phyloP scores from a whole-genome alignment of 2,888 invertebrate species.

The Torymus tubicola region DNA sequence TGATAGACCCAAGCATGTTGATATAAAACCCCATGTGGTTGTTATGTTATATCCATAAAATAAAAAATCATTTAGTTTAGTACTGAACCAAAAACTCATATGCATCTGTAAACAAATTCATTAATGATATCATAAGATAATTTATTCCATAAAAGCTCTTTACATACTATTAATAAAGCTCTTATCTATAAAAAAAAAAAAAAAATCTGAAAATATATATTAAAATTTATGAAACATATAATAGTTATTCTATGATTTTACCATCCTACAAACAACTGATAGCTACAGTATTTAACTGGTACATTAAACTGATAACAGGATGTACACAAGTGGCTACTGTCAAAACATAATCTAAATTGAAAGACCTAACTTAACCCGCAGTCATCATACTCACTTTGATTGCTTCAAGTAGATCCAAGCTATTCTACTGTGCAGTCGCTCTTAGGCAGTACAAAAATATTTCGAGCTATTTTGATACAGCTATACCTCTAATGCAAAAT shows the following conservation, averaged over 20 bases:
- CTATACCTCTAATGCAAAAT: too few relatives aligned
- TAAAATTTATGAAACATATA: too few relatives aligned
- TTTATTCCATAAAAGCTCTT: too few relatives aligned
- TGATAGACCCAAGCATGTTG: constrained; percentile 80
- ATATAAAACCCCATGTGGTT: constrained; percentile 77
- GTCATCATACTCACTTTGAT: constrained; percentile 24
- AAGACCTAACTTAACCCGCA: background rate
- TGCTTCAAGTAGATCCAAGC: background rate
- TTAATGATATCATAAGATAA: background rate
- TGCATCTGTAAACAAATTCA: constrained; percentile 77
- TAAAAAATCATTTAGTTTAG: constrained; percentile 81
- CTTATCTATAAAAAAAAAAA: too few relatives aligned
- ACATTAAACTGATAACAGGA: constrained; percentile 35
- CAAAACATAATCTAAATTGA: constrained; percentile 8
- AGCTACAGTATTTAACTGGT: background rate
- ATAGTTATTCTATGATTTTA: too few relatives aligned
- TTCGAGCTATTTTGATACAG: too few relatives aligned
- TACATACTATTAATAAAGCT: too few relatives aligned
- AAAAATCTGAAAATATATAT: too few relatives aligned
- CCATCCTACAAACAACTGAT: too few relatives aligned
- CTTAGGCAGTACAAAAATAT: too few relatives aligned
- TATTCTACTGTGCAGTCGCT: too few relatives aligned
- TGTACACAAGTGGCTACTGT: constrained; percentile 21
- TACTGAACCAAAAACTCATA: constrained; percentile 84
- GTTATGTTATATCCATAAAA: constrained; percentile 81